Percentiles rank a stretch among this genome's conserved stretches.
These are phyloP conservation scores for Triplophysa tibetana DNA, from an alignment of 2,113 vertebrate species.

Conservation along the genomic window DNA sequence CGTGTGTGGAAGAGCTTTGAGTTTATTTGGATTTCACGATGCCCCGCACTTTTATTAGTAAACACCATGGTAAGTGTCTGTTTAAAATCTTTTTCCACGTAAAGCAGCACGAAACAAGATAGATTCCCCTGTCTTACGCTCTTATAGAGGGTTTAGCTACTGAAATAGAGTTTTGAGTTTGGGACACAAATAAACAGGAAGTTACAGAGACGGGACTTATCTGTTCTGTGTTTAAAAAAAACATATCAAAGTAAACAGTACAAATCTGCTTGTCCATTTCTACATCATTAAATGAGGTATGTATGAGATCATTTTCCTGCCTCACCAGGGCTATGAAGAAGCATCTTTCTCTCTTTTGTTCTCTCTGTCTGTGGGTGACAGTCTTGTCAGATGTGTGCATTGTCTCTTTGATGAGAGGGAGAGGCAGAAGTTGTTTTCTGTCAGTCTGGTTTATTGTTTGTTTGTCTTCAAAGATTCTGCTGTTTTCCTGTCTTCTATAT, in stretches of 20 bases:
- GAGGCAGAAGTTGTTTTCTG: conserved; percentile 37
- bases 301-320: neutral
- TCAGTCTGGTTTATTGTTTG: conserved; percentile 47
- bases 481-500: conserved; percentile 18
- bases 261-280: neutral
- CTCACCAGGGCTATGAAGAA: neutral
- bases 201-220: neutral
- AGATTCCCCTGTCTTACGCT: neutral
- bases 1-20: neutral
- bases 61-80: neutral
- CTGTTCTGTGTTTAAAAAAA: neutral
- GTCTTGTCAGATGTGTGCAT: conserved; percentile 16
- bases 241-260: conserved; percentile 2
- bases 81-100: neutral
- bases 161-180: neutral
- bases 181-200: neutral
- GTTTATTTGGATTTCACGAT: conserved; percentile 14
- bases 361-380: conserved; percentile 21
- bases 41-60: conserved; percentile 19
- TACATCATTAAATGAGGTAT: conserved; percentile 3
- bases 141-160: neutral
- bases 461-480: conserved; percentile 26
- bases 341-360: neutral
- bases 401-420: conserved; percentile 3
- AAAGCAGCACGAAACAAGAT: neutral